These are phyloP conservation scores for Heteromyza rotundicornis DNA, from an alignment of 2,888 invertebrate species.

Conservation along the genomic window DNA sequence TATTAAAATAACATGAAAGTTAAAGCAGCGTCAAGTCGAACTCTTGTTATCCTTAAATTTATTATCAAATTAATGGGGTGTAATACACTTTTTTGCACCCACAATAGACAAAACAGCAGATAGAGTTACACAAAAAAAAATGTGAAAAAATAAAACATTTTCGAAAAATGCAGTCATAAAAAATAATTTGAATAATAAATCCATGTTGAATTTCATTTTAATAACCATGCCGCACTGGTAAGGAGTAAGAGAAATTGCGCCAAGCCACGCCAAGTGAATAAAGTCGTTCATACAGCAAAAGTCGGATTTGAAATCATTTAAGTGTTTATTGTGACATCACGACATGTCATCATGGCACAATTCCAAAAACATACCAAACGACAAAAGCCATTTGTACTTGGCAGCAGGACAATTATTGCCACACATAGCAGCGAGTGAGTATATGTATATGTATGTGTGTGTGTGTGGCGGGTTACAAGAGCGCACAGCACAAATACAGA, in stretches of 20 bases:
- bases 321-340: slow-evolving; percentile 5
- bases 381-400: slow-evolving; percentile 17
- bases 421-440: background rate
- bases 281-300: slow-evolving; percentile 13
- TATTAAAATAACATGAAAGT: too few species aligned
- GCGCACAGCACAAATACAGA: too few species aligned
- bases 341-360: slow-evolving; percentile 4
- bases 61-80: too few species aligned
- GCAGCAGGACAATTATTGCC: slow-evolving; percentile 18
- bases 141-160: too few species aligned
- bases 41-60: too few species aligned
- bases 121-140: too few species aligned
- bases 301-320: slow-evolving; percentile 1
- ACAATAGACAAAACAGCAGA: too few species aligned
- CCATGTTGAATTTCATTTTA: background rate
- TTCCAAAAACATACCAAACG: background rate
- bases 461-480: too few species aligned
- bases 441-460: too few species aligned
- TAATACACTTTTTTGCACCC: too few species aligned
- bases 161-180: background rate
- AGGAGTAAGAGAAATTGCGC: background rate
- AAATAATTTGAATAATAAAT: background rate
- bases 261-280: slow-evolving; percentile 11
- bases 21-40: too few species aligned
- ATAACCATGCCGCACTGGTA: background rate